Evolutionary conservation across 2,888 invertebrate species (phyloP), one percentile per base, ranked within the genome.

Genomic region (Hololepta plana): DNA sequence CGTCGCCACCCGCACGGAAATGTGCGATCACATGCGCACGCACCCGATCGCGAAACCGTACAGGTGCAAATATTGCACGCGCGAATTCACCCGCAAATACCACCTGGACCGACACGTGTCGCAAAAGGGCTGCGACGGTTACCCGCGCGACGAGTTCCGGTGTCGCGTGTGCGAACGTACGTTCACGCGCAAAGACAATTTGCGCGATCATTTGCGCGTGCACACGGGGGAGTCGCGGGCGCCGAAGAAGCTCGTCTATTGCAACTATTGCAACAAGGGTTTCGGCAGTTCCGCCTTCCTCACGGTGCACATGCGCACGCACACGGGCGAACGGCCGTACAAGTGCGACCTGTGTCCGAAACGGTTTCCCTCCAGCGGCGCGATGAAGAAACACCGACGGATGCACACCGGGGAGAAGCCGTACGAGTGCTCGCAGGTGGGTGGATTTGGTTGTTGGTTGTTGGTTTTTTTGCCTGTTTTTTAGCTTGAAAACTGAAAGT

Each of bases 301-400:
- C 10, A 55, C 67, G 41, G 61, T 74, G 33, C 75, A 75, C 36
- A 59, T 67, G 29, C 60, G 74, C 20, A 69, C 69, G 7, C 75
- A 76, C 45, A 74, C 72, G 28, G 72, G 56, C 13, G 56, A 56
- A 35, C 46, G 43, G 31, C 73, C 73, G 4, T 76, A 68, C 40
- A 62, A 67, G 33, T 82, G 82, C 47, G 70, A 79, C 43, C 51
- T 72, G 32, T 82, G 82, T 41, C 66, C 71, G 1, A 75, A 73
- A 46, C 59, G 65, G 30, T 80, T 79, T 38, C 67, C 73, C 12
- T 75, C 80, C 0, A 64, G 73, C 37, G 70, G 75, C 12, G 76
- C 81, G 1, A 65, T 80, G 50, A 70, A 73, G 39, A 82, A 82
- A 45, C 82, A 82, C 51, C 55, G 72, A 13, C 43, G 60, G 21